Base-by-base conservation (phyloP, 2,888 invertebrate genomes). In the Anorthoa munda region DNA sequence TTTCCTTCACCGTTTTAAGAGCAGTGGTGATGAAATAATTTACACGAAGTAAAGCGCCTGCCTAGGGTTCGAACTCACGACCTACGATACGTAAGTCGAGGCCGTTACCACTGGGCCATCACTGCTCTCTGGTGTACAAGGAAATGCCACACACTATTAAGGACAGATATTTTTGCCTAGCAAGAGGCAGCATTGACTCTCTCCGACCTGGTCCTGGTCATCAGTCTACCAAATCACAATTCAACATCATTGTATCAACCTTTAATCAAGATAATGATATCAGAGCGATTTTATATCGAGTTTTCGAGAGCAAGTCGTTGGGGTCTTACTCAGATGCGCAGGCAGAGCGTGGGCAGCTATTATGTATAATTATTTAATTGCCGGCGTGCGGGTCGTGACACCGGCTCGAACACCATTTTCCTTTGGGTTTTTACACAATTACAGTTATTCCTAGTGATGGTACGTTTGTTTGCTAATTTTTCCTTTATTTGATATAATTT, bases 311-410 rank as follows among this genome's bases (percentile, higher is more conserved):
- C 81, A 79, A 81, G 75, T 82, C 69, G 84, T 82, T 72, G 71
- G 68, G 66, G 75, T 70, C 70, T 75, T 77, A 72, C 86, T 86
- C 77, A 81, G 86, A 85, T 87, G 88, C 87, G 87, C n/a, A n/a
- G n/a, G n/a, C n/a, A n/a, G n/a, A n/a, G n/a, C 87, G 87, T 87
- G 82, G 82, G 88, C 86, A 87, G 73, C 82, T 80, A 90, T 91
- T 90, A 88, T 82, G 83, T 77, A 83, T 91, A 90, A 92, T 92
- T 91, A 91, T 91, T 91, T 90, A 91, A 92, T 92, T 87, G 88
- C 85, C 74, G 75, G 61, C 67, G 79, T 79, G 77, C 79, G 82
- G 87, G 88, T 90, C 88, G 89, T 87, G 90, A 89, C 89, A 89
- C 80, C 87, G 78, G 75, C 81, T 83, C 72, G 74, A 72, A 71